phyloP scores from a whole-genome alignment of 1,140 invertebrate genomes.

The Drosophila nebulosa region DNA sequence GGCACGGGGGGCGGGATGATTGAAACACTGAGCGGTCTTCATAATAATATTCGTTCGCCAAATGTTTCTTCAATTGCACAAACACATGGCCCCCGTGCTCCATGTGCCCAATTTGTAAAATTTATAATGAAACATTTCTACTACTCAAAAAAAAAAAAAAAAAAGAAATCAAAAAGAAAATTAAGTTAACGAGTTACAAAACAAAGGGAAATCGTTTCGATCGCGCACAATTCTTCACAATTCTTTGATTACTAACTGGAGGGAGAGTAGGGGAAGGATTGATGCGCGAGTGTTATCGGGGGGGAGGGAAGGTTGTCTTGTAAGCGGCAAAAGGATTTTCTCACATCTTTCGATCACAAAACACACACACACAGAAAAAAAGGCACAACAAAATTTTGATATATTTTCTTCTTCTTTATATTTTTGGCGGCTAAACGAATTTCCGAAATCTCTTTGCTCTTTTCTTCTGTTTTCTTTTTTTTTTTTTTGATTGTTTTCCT shows the following conservation, averaged over 20 bases:
- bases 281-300: neutral
- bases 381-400: constrained; percentile 3
- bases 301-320: no score
- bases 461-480: no score
- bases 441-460: neutral
- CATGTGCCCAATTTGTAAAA: constrained; percentile 74
- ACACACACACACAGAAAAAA: constrained; percentile 19
- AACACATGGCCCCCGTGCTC: constrained; percentile 67
- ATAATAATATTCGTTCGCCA: constrained; percentile 16
- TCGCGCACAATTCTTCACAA: neutral
- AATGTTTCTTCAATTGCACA: constrained; percentile 35
- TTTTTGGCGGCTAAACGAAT: neutral
- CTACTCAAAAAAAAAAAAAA: neutral
- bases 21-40: constrained; percentile 19
- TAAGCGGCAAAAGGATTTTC: constrained; percentile 9
- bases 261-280: no score
- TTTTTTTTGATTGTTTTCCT: neutral
- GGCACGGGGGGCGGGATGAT: constrained; percentile 38
- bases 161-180: constrained; percentile 1
- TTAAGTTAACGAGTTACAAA: constrained; percentile 18
- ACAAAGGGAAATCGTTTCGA: neutral
- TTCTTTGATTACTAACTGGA: neutral
- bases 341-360: constrained; percentile 45
- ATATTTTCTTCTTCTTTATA: no score
- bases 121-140: constrained; percentile 59